phyloP scores from a whole-genome alignment of 2,113 vertebrate genomes.

The Odocoileus virginianus region DNA sequence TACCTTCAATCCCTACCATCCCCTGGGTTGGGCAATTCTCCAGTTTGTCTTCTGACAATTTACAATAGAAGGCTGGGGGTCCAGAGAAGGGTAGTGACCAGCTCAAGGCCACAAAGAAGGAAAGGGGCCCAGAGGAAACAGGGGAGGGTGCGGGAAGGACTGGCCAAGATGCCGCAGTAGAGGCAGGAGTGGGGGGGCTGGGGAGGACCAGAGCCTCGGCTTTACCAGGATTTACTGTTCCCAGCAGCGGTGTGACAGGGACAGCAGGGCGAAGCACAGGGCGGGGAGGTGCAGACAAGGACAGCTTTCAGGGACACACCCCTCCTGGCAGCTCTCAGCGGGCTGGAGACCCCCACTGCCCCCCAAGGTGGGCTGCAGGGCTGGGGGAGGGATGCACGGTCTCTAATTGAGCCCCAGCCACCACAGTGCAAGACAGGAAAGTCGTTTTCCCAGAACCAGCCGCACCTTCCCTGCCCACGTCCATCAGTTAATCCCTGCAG shows the following conservation, averaged over 20 bases:
- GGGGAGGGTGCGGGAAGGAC: not conserved
- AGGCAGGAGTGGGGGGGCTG: not conserved
- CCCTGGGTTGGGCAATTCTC: not conserved
- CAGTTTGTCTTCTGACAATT: not conserved
- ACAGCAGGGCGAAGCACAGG: not conserved
- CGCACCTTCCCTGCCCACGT: not conserved
- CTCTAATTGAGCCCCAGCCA: not conserved
- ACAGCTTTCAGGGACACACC: not conserved
- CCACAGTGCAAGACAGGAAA: not conserved
- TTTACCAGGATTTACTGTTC: slow-evolving; percentile 73
- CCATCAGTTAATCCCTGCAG: not conserved
- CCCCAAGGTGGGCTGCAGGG: not conserved
- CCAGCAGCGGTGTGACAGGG: not conserved
- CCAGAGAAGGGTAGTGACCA: not conserved
- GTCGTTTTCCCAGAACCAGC: not conserved
- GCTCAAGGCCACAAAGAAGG: slow-evolving; percentile 19
- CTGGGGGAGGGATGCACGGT: not conserved
- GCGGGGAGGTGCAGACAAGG: not conserved
- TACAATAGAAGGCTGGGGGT: not conserved
- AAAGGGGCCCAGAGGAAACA: not conserved
- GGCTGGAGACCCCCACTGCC: not conserved
- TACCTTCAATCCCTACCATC: not conserved
- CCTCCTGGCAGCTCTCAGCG: not conserved
- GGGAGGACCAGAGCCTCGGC: not conserved
- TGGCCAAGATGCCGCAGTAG: not conserved